Evolutionary conservation across 1,140 invertebrate species (phyloP).

Genomic region (Papilio machaon): DNA sequence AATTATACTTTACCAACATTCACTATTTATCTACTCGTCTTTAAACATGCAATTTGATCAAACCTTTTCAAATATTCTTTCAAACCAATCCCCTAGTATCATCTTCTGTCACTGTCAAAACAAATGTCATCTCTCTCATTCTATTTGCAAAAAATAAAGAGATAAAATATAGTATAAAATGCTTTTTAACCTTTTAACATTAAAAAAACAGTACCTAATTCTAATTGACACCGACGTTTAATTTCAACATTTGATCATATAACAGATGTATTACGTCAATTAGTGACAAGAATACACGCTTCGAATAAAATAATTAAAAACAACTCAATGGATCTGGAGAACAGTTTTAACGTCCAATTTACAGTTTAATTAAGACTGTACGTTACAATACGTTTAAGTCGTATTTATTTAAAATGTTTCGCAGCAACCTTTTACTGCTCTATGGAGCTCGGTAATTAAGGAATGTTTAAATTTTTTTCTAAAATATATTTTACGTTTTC

Average conservation of each 20-base stretch:
- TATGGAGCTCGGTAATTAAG: neutral
- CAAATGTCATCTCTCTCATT: too few species aligned
- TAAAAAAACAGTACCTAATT: neutral
- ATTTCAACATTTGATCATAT: neutral
- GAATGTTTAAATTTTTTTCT: neutral
- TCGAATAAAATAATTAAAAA: conserved; percentile 19
- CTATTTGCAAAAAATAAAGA: too few species aligned
- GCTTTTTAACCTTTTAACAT: neutral
- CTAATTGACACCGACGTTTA: neutral
- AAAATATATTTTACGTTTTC: neutral
- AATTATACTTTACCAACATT: neutral
- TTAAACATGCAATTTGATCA: too few species aligned
- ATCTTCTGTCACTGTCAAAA: too few species aligned
- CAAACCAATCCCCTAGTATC: too few species aligned
- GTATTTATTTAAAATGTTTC: conserved; percentile 18
- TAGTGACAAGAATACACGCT: neutral
- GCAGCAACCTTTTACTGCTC: neutral
- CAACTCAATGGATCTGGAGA: neutral
- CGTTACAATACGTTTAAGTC: neutral
- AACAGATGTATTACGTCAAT: neutral
- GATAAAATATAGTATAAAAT: neutral
- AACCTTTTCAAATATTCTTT: too few species aligned
- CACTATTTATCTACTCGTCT: too few species aligned
- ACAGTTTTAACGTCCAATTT: conserved; percentile 16
- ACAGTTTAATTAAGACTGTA: conserved; percentile 24